phyloP scores from a whole-genome alignment of 1,140 invertebrate species.

The Halictus rubicundus region DNA sequence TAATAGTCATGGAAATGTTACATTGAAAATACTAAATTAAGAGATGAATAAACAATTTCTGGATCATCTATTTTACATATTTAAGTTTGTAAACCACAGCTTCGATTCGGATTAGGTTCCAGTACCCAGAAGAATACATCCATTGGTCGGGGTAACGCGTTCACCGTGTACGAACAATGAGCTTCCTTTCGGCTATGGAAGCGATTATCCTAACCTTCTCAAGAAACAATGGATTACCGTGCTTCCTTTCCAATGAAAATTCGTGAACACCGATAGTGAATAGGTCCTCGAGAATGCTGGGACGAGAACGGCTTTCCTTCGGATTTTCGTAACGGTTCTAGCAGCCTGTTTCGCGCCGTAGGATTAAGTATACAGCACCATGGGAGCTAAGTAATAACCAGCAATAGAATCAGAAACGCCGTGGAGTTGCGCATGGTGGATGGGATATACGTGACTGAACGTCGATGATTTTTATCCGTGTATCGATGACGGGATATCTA shows the following conservation, averaged over 20 bases:
- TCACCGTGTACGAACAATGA: not conserved
- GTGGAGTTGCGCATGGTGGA: conserved; percentile 51
- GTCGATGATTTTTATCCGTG: conserved; percentile 48
- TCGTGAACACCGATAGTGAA: conserved; percentile 7
- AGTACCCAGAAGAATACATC: too few relatives aligned
- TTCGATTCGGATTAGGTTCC: too few relatives aligned
- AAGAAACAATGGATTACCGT: not conserved
- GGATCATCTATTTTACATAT: too few relatives aligned
- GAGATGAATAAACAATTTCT: too few relatives aligned
- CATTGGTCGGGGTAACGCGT: too few relatives aligned
- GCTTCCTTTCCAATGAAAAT: not conserved
- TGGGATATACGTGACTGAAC: conserved; percentile 58
- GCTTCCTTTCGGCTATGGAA: not conserved
- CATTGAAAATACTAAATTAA: too few relatives aligned
- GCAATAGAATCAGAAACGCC: conserved; percentile 58
- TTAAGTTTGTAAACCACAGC: too few relatives aligned
- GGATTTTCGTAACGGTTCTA: conserved; percentile 61
- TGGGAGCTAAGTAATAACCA: conserved; percentile 62
- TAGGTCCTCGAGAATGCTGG: conserved; percentile 16
- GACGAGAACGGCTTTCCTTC: conserved; percentile 26
- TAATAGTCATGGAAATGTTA: too few relatives aligned
- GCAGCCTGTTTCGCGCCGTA: conserved; percentile 39
- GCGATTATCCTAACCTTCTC: not conserved
- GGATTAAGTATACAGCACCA: conserved; percentile 61
- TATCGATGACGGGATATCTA: conserved; percentile 37